Percentiles rank a stretch among this genome's conserved stretches.
phyloP scores from a whole-genome alignment of 2,888 invertebrate genomes.

The Tipula vernalis region DNA sequence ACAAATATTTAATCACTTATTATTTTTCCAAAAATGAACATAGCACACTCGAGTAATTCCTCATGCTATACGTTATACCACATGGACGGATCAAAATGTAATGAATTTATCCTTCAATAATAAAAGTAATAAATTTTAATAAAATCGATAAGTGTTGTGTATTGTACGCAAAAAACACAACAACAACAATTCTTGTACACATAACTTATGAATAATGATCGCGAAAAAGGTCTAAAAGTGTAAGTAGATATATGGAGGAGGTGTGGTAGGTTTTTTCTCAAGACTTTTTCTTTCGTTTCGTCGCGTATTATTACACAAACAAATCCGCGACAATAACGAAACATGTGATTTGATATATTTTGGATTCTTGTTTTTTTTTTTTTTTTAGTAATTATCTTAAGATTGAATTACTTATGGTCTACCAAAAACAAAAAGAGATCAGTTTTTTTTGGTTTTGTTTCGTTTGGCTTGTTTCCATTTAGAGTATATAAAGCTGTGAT shows the following conservation, averaged over 20 bases:
- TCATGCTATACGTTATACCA: neutral
- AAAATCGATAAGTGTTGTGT: neutral
- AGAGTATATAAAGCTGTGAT: neutral
- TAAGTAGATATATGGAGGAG: neutral
- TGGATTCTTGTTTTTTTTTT: neutral
- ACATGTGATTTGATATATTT: neutral
- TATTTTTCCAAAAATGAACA: neutral
- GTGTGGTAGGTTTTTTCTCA: neutral
- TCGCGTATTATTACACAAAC: neutral
- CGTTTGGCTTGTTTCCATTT: neutral
- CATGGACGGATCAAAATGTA: neutral
- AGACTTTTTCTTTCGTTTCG: neutral
- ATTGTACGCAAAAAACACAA: neutral
- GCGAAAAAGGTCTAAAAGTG: neutral
- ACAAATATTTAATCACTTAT: neutral
- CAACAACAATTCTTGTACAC: neutral
- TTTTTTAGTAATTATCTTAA: neutral
- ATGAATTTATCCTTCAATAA: neutral
- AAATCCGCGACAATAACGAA: neutral
- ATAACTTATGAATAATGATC: neutral
- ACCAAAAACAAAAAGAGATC: neutral
- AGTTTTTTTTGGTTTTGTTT: neutral
- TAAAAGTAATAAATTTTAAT: neutral
- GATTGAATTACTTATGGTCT: neutral
- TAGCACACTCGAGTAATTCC: neutral